Base-by-base conservation (phyloP, 2,888 invertebrate species). In the Cactoblastis cactorum region DNA sequence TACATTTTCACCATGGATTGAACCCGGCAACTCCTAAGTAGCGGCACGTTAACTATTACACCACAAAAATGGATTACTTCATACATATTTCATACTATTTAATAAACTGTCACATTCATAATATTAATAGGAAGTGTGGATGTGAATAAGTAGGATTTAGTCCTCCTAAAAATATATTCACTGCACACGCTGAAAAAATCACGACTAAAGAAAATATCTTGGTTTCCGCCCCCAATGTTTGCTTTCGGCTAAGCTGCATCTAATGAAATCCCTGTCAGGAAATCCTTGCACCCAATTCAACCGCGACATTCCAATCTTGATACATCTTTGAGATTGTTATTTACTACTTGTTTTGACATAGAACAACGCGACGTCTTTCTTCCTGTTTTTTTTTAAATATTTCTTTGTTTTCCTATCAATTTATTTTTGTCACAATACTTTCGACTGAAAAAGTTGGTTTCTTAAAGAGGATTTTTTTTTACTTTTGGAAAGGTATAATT, bases 221-320 rank as follows among this genome's bases (percentile, higher is more conserved):
- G 74, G 81, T 80, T 78, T 83, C 75, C 71, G 76, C 80, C 85
- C 84, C 84, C 78, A 69, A 80, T 89, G 85, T 89, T 89, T 89
- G 80, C 82, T 76, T 68, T 74, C 71, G 75, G 83, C 78, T 88
- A 89, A 89, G 88, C 88, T 89, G 87, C 87, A 87, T 84, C 88
- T 89, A 89, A 89, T 89, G 88, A 89, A 89, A 87, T 85, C 85
- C 79, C 83, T 86, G 87, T 85, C 86, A 83, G 78, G 72, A 77
- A 80, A 81, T 76, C 73, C 82, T 74, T 87, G 84, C 85, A 85
- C 77, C 74, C 62, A 68, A 70, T 75, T 66, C 59, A 76, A 77
- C 61, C 58, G 50, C 55, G 63, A 61, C 49, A 15, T 45, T 45
- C 35, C 24, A 15, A 45, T 73, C 59, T 83, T 84, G 79, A 70